phyloP scores from a whole-genome alignment of 2,113 vertebrate genomes.

The Piprites chloris region DNA sequence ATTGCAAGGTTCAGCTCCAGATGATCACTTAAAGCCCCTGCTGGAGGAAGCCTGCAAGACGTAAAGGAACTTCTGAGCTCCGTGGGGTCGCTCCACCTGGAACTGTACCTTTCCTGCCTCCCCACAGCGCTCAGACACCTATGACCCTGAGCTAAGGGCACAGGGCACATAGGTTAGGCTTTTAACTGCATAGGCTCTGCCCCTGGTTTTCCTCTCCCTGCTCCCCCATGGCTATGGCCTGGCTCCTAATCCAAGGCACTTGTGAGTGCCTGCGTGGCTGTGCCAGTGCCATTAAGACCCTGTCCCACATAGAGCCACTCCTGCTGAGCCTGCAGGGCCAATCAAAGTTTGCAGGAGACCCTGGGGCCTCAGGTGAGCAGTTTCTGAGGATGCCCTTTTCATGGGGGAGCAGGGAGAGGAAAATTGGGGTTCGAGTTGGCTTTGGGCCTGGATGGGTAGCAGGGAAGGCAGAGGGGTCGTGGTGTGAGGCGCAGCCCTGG shows the following conservation, averaged over 20 bases:
- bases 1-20: neutral
- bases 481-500: neutral
- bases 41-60: neutral
- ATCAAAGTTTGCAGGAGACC: neutral
- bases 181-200: neutral
- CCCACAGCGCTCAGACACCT: neutral
- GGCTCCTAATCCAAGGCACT: neutral
- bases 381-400: too few relatives aligned
- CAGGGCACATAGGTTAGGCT: neutral
- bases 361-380: neutral
- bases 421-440: accelerated
- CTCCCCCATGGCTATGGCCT: neutral
- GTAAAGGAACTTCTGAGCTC: neutral
- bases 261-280: accelerated
- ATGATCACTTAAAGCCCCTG: neutral
- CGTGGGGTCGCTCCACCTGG: neutral
- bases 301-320: neutral
- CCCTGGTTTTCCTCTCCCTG: neutral
- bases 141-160: neutral
- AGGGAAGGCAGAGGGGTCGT: neutral
- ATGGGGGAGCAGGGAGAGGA: neutral
- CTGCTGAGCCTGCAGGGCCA: neutral
- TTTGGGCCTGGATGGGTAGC: neutral
- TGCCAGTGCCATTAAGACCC: neutral
- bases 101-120: neutral